A percentile compares a stretch with the other conserved stretches of the same genome.
phyloP scores from a whole-genome alignment of 1,140 invertebrate genomes.

The Drosophila bocqueti region DNA sequence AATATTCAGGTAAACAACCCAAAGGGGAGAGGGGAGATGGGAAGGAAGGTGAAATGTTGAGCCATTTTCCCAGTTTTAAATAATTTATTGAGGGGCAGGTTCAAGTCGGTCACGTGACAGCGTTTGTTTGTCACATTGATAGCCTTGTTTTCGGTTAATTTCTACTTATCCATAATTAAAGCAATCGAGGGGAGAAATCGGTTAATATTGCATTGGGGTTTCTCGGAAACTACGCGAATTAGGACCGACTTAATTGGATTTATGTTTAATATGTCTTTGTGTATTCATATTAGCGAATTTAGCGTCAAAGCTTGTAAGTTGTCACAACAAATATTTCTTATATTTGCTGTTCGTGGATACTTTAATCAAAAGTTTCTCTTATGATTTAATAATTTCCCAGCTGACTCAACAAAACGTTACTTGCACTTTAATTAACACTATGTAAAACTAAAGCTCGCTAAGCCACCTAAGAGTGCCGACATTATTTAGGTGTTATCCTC shows the following conservation, averaged over 20 bases:
- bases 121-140: slow-evolving; percentile 35
- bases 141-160: slow-evolving; percentile 43
- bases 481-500: slow-evolving; percentile 21
- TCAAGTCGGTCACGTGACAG: slow-evolving; percentile 2
- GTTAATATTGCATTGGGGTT: neutral
- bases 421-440: slow-evolving; percentile 4
- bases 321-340: no score
- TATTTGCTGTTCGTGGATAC: no score
- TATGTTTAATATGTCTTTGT: neutral
- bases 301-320: no score
- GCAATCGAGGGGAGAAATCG: neutral
- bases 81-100: slow-evolving; percentile 8
- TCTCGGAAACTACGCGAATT: neutral
- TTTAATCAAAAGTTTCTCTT: no score
- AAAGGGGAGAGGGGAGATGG: neutral
- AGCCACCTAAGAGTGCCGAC: neutral
- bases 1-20: neutral
- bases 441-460: neutral
- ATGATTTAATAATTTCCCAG: neutral
- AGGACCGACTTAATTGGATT: slow-evolving; percentile 9
- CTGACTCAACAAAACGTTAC: neutral
- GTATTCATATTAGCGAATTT: neutral
- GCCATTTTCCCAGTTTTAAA: neutral
- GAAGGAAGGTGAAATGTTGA: neutral
- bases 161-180: slow-evolving; percentile 31